phyloP scores from a whole-genome alignment of 2,888 invertebrate species.

The Lasioglossum pauxillum region DNA sequence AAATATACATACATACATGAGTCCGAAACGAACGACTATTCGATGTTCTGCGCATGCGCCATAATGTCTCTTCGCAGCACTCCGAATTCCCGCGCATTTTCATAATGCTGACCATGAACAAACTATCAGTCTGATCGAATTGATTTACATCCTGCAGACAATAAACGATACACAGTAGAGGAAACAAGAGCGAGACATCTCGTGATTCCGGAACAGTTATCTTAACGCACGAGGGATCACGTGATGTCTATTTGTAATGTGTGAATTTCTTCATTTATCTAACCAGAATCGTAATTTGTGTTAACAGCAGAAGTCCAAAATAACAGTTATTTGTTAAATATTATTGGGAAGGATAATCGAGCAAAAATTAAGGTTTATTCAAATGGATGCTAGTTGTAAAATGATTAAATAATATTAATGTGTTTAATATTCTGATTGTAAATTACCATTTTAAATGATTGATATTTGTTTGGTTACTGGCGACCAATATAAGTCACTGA shows the following conservation, averaged over 20 bases:
- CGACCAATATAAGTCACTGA: no score
- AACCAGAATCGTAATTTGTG: neutral
- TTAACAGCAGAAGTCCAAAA: neutral
- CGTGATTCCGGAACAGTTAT: neutral
- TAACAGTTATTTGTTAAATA: neutral
- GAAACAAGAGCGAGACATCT: neutral
- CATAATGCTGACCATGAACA: neutral
- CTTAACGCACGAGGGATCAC: neutral
- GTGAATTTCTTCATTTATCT: neutral
- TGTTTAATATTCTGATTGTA: no score
- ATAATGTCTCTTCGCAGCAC: neutral
- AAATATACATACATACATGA: neutral
- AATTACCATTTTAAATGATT: no score
- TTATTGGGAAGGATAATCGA: neutral
- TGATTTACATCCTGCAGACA: neutral
- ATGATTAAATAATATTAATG: no score
- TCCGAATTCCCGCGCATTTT: slow-evolving; percentile 9
- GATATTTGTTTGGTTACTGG: no score
- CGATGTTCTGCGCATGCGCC: neutral
- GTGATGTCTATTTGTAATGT: neutral
- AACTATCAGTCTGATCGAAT: neutral
- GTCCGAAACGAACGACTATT: neutral
- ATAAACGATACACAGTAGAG: neutral
- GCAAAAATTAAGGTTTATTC: neutral
- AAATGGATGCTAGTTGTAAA: neutral